Percentiles rank a stretch among this genome's conserved stretches.
These are phyloP conservation scores for Nysson spinosus DNA, from an alignment of 2,888 invertebrate genomes.

Conservation along the genomic window DNA sequence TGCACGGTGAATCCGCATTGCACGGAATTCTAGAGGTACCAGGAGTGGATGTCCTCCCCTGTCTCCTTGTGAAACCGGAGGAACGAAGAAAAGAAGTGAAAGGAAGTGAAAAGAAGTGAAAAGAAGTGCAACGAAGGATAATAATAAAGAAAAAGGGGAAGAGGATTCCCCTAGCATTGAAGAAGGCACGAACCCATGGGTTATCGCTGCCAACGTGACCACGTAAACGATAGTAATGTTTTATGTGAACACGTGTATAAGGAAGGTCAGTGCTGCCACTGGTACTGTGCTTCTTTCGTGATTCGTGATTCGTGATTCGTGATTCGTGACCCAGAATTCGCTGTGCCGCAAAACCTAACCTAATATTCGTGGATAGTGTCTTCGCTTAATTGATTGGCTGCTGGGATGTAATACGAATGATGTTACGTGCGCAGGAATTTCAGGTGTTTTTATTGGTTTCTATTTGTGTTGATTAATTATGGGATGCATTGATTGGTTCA, in stretches of 20 bases:
- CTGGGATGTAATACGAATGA: no score
- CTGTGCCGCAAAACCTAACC: no score
- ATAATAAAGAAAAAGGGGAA: slow-evolving; percentile 26
- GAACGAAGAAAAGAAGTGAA: slow-evolving; percentile 21
- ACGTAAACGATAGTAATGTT: slow-evolving; percentile 67
- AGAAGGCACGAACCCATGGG: slow-evolving; percentile 57
- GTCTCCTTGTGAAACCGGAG: slow-evolving; percentile 39
- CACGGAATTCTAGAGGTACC: slow-evolving; percentile 39
- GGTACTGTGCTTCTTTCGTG: slow-evolving; percentile 64
- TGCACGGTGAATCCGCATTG: slow-evolving; percentile 41
- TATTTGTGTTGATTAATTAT: no score
- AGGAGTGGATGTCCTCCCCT: slow-evolving; percentile 43
- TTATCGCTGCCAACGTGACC: slow-evolving; percentile 66
- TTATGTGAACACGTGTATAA: slow-evolving; percentile 72
- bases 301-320: slow-evolving; percentile 32
- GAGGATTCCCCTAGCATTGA: slow-evolving; percentile 25
- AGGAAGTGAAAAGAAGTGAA: slow-evolving; percentile 11
- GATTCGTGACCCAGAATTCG: not conserved
- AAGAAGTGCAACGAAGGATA: slow-evolving; percentile 15
- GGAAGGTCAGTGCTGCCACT: slow-evolving; percentile 73
- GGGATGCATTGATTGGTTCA: no score
- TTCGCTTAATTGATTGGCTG: no score
- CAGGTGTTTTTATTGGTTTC: no score
- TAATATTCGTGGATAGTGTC: no score
- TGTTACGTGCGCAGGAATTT: no score